These are phyloP conservation scores for Antechinus stuartii DNA, from an alignment of 2,113 vertebrate genomes.

Conservation along the genomic window DNA sequence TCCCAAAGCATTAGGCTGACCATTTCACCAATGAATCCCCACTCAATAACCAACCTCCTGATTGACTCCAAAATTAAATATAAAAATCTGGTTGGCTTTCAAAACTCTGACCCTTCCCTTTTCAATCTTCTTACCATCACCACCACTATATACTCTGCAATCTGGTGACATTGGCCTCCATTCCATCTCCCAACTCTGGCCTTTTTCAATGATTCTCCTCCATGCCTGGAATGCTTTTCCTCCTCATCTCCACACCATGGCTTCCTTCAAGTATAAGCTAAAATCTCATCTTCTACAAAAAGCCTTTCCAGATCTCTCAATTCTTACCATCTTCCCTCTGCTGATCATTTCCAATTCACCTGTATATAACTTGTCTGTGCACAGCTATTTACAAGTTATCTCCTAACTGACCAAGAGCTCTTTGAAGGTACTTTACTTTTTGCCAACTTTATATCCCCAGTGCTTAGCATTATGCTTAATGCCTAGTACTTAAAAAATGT, in stretches of 20 bases:
- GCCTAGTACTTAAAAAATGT: not conserved
- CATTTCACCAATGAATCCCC: too few relatives aligned
- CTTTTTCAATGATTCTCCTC: too few relatives aligned
- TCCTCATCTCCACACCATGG: not conserved
- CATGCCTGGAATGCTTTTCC: not conserved
- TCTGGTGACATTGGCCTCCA: too few relatives aligned
- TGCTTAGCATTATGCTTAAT: not conserved
- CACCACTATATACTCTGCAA: not conserved
- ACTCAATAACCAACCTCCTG: not conserved
- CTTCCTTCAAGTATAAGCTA: not conserved
- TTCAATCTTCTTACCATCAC: not conserved
- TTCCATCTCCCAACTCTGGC: too few relatives aligned
- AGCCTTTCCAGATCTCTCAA: not conserved
- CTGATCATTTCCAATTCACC: not conserved
- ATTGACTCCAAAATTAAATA: not conserved
- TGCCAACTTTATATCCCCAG: not conserved
- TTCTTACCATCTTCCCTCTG: not conserved
- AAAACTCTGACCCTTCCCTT: too few relatives aligned
- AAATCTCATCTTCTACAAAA: not conserved
- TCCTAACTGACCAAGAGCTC: not conserved
- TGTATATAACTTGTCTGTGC: not conserved
- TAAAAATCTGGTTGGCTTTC: not conserved
- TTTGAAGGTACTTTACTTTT: not conserved
- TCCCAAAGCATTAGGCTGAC: too few relatives aligned
- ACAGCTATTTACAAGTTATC: too few relatives aligned